Base-by-base conservation (phyloP, 2,888 invertebrate species). In the Pammene aurita region DNA sequence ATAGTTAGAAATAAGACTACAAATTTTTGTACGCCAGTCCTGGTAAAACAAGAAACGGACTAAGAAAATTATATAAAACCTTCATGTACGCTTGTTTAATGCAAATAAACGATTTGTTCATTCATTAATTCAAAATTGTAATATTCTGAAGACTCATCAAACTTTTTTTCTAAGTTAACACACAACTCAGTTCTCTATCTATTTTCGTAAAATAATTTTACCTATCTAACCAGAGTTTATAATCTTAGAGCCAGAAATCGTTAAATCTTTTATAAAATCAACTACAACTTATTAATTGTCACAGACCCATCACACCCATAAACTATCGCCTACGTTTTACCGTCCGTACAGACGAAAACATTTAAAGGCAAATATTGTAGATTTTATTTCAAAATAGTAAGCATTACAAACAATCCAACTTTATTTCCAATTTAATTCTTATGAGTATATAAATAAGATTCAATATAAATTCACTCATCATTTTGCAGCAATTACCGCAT, bases 401-500 rank as follows among this genome's bases (percentile, higher is more conserved):
- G 50, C 50, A n/a, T 61, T 48, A 41, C 50, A 62, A 41, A 57
- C 44, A 13, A 34, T 55, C 46, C 5, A 13, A 46, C 1, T 18
- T 16, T 11, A n/a, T 44, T 9, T 44, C 18, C 5, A 56, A 11
- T 42, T 11, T 56, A 18, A 35, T 64, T 9, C 16, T 60, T 56
- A 68, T 9, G 7, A 26, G 34, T 35, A 66, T 60, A 60, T 41
- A 63, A 69, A 68, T 73, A 72, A 64, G 55, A 61, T 72, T 67
- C 72, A 50, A 60, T 11, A 73, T 55, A 69, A 35, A 72, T 62
- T 35, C 46, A 10, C 34, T 67, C 67, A 66, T 67, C 67, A 66
- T 68, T 67, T 58, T 68, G 26, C 75, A 74, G 74, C 80, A 84
- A 84, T 84, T 82, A 81, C 76, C 70, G 75, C 66, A 77, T 75